These are phyloP conservation scores for Lutjanus argentimaculatus DNA, from an alignment of 2,797 vertebrate genomes.

Conservation along the genomic window DNA sequence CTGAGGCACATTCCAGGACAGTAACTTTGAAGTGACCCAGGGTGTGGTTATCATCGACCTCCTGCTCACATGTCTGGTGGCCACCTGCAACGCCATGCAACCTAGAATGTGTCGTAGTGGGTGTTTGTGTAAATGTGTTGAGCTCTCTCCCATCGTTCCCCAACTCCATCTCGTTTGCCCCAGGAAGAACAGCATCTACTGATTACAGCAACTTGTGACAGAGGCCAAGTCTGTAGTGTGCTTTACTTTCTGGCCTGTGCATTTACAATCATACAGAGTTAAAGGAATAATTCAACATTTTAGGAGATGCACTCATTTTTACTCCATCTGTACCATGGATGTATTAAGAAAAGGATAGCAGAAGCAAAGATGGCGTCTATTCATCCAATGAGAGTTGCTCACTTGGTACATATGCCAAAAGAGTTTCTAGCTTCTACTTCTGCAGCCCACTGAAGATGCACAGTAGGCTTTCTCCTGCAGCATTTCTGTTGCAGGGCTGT, in stretches of 20 bases:
- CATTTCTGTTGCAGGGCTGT: too few relatives aligned
- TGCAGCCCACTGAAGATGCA: too few relatives aligned
- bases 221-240: conserved; percentile 14
- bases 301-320: background rate
- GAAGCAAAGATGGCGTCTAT: too few relatives aligned
- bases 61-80: background rate
- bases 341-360: too few relatives aligned
- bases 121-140: background rate
- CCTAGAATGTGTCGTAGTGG: background rate
- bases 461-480: too few relatives aligned
- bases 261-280: conserved; percentile 48
- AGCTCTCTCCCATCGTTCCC: conserved; percentile 45
- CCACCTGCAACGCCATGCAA: background rate
- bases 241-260: conserved; percentile 31
- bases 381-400: too few relatives aligned
- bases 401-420: too few relatives aligned
- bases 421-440: too few relatives aligned
- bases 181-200: conserved; percentile 62
- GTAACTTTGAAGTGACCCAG: conserved; percentile 13
- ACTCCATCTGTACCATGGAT: too few relatives aligned
- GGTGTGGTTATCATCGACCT: background rate
- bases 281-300: conserved; percentile 32
- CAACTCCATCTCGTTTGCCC: conserved; percentile 27
- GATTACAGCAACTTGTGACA: conserved; percentile 61
- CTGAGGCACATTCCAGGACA: conserved; percentile 45